These are phyloP conservation scores for Andrena flavipes DNA, from an alignment of 2,888 invertebrate species.

Conservation along the genomic window DNA sequence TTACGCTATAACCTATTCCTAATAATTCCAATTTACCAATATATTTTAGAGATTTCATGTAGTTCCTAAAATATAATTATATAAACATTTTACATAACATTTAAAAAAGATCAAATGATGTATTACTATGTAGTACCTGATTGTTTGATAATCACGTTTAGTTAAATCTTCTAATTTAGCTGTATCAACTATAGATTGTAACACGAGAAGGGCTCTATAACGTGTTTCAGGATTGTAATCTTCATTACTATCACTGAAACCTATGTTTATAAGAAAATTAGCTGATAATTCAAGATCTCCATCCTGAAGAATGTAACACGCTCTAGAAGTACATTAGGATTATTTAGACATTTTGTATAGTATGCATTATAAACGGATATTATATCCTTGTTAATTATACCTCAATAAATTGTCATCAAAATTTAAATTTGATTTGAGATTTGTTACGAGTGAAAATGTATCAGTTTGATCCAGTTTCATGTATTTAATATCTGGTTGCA, in stretches of 20 bases:
- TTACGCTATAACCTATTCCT: slow-evolving; percentile 79
- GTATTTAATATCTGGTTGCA: slow-evolving; percentile 74
- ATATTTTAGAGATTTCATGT: slow-evolving; percentile 80
- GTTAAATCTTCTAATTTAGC: slow-evolving; percentile 77
- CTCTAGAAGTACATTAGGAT: slow-evolving; percentile 70
- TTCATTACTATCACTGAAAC: slow-evolving; percentile 69
- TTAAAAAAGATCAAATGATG: not conserved
- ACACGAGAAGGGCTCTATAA: slow-evolving; percentile 81
- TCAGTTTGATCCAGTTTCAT: slow-evolving; percentile 73
- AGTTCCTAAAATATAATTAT: slow-evolving; percentile 72
- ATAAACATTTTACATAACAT: slow-evolving; percentile 1
- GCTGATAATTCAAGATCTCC: slow-evolving; percentile 76
- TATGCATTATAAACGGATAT: not conserved
- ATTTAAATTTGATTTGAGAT: slow-evolving; percentile 51
- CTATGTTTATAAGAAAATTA: slow-evolving; percentile 79
- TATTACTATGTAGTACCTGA: slow-evolving; percentile 71
- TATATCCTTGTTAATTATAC: slow-evolving; percentile 54
- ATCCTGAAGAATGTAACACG: slow-evolving; percentile 82
- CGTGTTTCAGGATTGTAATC: slow-evolving; percentile 75
- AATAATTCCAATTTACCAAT: slow-evolving; percentile 80
- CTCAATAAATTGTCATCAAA: slow-evolving; percentile 76
- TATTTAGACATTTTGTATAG: not conserved
- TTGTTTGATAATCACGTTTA: slow-evolving; percentile 73
- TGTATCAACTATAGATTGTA: slow-evolving; percentile 77
- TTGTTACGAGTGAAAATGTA: slow-evolving; percentile 49